Conservation (phyloP, 2,888 invertebrate genomes). For the Papilio demoleus region DNA sequence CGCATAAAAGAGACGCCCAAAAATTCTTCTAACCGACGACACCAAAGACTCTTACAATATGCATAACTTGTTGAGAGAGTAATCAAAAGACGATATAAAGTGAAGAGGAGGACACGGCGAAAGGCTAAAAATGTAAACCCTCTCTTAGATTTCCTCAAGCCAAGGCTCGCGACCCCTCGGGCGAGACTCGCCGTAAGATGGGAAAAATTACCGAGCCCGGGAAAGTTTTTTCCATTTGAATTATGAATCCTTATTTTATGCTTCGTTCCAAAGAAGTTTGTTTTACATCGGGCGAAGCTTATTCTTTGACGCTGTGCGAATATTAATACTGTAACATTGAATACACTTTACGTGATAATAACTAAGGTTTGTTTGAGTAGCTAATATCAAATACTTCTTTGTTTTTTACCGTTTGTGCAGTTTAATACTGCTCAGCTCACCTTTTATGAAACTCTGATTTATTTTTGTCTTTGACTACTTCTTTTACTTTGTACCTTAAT, state of each 20-base stretch:
- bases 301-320: conserved; percentile 68
- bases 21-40: conserved; percentile 70
- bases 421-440: background rate
- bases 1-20: conserved; percentile 68
- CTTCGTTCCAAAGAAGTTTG: conserved; percentile 74
- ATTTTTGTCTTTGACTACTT: background rate
- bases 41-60: conserved; percentile 78
- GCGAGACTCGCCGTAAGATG: conserved; percentile 80
- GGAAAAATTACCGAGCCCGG: conserved; percentile 79
- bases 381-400: conserved; percentile 29
- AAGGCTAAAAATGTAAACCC: conserved; percentile 83
- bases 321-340: conserved; percentile 66
- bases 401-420: conserved; percentile 10
- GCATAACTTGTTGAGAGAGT: conserved; percentile 83
- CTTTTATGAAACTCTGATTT: background rate
- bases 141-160: conserved; percentile 78
- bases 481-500: too few relatives aligned
- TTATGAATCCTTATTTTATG: conserved; percentile 83
- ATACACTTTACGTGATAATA: conserved; percentile 50
- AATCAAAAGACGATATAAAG: conserved; percentile 84
- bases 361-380: conserved; percentile 37
- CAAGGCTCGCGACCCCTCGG: conserved; percentile 74
- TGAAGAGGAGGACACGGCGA: conserved; percentile 79
- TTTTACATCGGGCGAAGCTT: conserved; percentile 70
- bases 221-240: conserved; percentile 83